phyloP scores from a whole-genome alignment of 2,113 vertebrate species.

The Talpa occidentalis region DNA sequence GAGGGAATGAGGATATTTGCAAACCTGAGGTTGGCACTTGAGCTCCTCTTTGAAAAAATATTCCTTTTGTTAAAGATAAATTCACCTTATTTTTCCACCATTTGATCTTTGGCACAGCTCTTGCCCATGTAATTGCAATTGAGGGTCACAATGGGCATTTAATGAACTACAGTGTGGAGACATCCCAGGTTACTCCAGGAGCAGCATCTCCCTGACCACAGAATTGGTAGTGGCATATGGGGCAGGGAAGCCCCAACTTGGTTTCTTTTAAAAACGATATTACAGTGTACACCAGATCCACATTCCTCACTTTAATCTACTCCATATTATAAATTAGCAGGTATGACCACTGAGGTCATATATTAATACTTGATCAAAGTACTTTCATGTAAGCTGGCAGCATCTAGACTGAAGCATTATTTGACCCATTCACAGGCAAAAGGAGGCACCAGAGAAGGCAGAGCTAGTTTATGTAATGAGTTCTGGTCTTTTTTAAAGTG shows the following conservation, averaged over 20 bases:
- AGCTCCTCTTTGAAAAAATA: neutral
- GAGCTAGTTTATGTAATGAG: slow-evolving; percentile 80
- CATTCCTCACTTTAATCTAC: slow-evolving; percentile 83
- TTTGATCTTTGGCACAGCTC: slow-evolving; percentile 70
- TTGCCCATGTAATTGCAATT: slow-evolving; percentile 53
- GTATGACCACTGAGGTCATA: slow-evolving; percentile 90
- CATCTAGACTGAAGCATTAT: slow-evolving; percentile 86
- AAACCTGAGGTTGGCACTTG: slow-evolving; percentile 18
- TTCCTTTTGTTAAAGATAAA: slow-evolving; percentile 57
- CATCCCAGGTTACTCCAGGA: slow-evolving; percentile 44
- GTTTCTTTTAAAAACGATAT: slow-evolving; percentile 78
- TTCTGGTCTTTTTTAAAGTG: slow-evolving; percentile 80
- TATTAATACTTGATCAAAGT: slow-evolving; percentile 82
- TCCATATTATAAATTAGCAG: slow-evolving; percentile 83
- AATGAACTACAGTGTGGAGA: slow-evolving; percentile 59
- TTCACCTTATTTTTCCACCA: slow-evolving; percentile 55
- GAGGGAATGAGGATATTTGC: neutral
- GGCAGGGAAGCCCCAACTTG: slow-evolving; percentile 62
- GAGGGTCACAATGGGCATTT: slow-evolving; percentile 61
- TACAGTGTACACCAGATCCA: slow-evolving; percentile 80
- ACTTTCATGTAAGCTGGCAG: slow-evolving; percentile 91
- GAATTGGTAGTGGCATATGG: slow-evolving; percentile 71
- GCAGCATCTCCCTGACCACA: neutral
- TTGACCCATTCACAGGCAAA: slow-evolving; percentile 90
- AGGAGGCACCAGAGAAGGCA: slow-evolving; percentile 81